A percentile compares a stretch with the other conserved stretches of the same genome.
phyloP scores from a whole-genome alignment of 2,888 invertebrate species.

The Drosophila leonis region DNA sequence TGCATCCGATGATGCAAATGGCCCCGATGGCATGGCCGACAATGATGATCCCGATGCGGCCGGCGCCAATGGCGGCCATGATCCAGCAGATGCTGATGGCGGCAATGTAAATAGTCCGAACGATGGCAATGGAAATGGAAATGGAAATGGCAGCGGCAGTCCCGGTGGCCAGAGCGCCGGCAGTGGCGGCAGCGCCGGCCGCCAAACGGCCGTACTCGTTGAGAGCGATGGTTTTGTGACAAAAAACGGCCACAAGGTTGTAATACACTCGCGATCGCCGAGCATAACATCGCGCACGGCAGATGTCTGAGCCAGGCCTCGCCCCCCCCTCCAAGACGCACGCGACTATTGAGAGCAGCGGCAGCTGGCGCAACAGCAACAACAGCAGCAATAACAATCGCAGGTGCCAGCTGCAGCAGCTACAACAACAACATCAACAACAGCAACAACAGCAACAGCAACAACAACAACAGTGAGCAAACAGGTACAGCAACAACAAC shows the following conservation, averaged over 20 bases:
- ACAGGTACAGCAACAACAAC: slow-evolving; percentile 56
- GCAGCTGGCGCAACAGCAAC: slow-evolving; percentile 43
- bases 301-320: slow-evolving; percentile 94
- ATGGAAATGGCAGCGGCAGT: slow-evolving; percentile 60
- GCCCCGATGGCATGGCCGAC: slow-evolving; percentile 46
- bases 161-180: slow-evolving; percentile 87
- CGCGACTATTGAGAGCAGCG: slow-evolving; percentile 83
- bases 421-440: slow-evolving; percentile 21
- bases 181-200: slow-evolving; percentile 82
- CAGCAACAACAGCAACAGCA: slow-evolving; percentile 33
- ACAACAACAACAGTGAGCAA: slow-evolving; percentile 45
- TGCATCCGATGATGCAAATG: slow-evolving; percentile 15
- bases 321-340: slow-evolving; percentile 89
- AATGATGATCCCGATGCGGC: slow-evolving; percentile 24
- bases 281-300: slow-evolving; percentile 93
- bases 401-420: slow-evolving; percentile 34
- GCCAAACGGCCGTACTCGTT: slow-evolving; percentile 94
- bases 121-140: slow-evolving; percentile 49
- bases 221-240: slow-evolving; percentile 93
- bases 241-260: slow-evolving; percentile 95
- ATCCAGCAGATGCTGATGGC: slow-evolving; percentile 32
- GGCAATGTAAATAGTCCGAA: slow-evolving; percentile 13
- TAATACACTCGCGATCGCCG: slow-evolving; percentile 94
- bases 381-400: slow-evolving; percentile 49
- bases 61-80: slow-evolving; percentile 77